Conservation (phyloP, 2,113 vertebrate species). For the Proteles cristata region DNA sequence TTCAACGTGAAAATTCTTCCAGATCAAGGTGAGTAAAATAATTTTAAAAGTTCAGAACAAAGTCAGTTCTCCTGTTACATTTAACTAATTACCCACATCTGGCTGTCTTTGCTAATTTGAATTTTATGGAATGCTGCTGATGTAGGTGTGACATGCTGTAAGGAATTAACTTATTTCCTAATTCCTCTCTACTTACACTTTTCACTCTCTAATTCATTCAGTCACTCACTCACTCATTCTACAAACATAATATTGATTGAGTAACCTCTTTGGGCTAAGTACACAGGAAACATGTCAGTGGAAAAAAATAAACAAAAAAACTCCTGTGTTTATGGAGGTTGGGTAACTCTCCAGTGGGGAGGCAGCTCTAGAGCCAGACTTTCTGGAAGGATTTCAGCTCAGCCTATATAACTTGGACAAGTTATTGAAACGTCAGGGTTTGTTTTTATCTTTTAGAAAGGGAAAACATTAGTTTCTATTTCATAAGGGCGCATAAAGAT, state of each 20-base stretch:
- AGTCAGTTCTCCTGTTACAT: neutral
- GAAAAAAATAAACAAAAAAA: neutral
- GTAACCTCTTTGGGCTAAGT: neutral
- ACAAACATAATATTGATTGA: neutral
- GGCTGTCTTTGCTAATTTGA: neutral
- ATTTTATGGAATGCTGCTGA: neutral
- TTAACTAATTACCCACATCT: neutral
- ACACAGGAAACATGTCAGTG: neutral
- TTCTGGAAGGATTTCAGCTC: neutral
- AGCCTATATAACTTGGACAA: neutral
- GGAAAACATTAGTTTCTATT: neutral
- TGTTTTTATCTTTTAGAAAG: neutral
- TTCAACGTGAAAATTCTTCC: neutral
- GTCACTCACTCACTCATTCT: neutral
- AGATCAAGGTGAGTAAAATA: neutral
- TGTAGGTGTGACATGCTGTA: neutral
- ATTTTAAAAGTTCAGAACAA: slow-evolving; percentile 49
- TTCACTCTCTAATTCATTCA: neutral
- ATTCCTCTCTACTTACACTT: neutral
- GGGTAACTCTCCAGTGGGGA: neutral
- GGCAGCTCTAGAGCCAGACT: neutral
- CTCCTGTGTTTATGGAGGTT: neutral
- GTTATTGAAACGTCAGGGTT: neutral
- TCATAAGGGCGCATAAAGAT: neutral
- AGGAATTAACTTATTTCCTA: neutral